Base-by-base conservation (phyloP, 2,113 vertebrate genomes). In the Pterophyllum scalare region DNA sequence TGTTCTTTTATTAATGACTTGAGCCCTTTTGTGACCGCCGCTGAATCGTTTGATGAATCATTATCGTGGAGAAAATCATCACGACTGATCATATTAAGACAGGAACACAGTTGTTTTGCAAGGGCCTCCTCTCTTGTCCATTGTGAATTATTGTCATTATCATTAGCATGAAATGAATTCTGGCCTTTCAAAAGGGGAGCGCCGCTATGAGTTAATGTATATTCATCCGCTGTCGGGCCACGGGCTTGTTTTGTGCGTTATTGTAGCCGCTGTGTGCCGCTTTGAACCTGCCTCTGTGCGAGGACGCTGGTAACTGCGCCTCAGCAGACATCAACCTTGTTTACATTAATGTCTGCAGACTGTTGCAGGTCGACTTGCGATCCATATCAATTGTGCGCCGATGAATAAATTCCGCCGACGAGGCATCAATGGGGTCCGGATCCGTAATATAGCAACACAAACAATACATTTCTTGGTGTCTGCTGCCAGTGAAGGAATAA, bases 351-450 rank as follows among this genome's bases (percentile, higher is more conserved):
- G 96, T 96, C 96, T 95, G 91, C 95, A 93, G 88, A 94, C 95
- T 95, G 93, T 94, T 95, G 95, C 97, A 96, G 97, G 96, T 97
- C 93, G 91, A 94, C 94, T 95, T 94, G 94, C 95, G 95, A 97
- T 97, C 97, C 96, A 96, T 97, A 97, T 96, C 96, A 97, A 97
- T 97, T 96, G 96, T 96, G 95, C 93, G 92, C 86, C 95, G 95
- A 94, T 93, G 96, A 97, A 97, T 97, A 97, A 97, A 97, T 97
- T 95, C 95, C 92, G 94, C 91, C 88, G 93, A 95, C 95, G 79
- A 96, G 96, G 95, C 95, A 96, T 96, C 96, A 96, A 77, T 74
- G 87, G 77, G 82, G 86, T 62, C 40, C 13, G 19, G 64, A 80
- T 89, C 59, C 8, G 54, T 62, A 62, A 80, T 86, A 87, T 17